These are phyloP conservation scores for Daphoenositta chrysoptera DNA, from an alignment of 2,113 vertebrate genomes.

Conservation along the genomic window DNA sequence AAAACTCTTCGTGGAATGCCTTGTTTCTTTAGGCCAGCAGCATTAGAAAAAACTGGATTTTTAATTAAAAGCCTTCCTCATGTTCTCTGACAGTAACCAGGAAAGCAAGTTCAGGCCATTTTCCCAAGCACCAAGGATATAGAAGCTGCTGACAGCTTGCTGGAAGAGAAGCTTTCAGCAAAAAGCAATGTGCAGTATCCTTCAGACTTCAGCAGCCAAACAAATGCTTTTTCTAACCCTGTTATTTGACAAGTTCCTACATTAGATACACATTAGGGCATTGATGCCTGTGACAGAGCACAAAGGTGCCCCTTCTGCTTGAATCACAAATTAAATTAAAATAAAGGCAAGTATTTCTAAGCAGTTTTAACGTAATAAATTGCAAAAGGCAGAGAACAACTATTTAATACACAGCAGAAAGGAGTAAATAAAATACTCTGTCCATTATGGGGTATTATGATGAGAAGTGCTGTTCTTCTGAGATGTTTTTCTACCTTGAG, in stretches of 20 bases:
- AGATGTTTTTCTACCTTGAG: background rate
- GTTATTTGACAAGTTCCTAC: background rate
- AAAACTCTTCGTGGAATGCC: background rate
- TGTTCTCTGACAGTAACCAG: background rate
- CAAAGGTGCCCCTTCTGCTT: background rate
- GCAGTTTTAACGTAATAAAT: background rate
- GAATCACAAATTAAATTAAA: background rate
- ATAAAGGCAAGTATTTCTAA: background rate
- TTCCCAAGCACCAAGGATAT: background rate
- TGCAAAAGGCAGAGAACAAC: background rate
- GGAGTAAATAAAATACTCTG: background rate
- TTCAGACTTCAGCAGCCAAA: background rate
- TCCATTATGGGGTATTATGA: background rate
- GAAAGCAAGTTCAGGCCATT: background rate
- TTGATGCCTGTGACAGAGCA: background rate
- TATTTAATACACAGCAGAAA: background rate
- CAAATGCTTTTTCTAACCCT: background rate
- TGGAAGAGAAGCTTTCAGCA: background rate
- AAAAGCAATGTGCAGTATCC: background rate
- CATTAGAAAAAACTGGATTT: background rate
- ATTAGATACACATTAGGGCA: background rate
- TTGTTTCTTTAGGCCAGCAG: background rate
- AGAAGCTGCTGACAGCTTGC: background rate
- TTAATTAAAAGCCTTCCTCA: background rate
- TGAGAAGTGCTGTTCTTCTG: background rate